Evolutionary conservation across 1,140 invertebrate species (phyloP).

Genomic region (Diabrotica virgifera): DNA sequence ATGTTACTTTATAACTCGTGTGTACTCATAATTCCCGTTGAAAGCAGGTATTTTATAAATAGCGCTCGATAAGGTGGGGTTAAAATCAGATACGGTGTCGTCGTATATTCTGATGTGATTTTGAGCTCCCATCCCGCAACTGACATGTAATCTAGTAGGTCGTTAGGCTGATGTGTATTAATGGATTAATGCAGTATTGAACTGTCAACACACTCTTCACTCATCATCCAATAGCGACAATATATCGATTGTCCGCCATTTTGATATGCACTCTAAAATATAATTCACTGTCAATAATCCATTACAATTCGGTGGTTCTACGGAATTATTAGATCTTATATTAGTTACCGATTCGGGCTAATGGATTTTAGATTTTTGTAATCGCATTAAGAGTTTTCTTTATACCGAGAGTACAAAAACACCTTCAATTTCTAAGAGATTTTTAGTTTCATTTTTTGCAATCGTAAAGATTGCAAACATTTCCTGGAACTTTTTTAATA

Average conservation of each 20-base stretch:
- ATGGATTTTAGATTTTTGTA: too few relatives aligned
- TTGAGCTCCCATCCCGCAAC: slow-evolving; percentile 21
- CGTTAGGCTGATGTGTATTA: slow-evolving; percentile 45
- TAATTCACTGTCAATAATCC: slow-evolving; percentile 29
- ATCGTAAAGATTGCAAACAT: too few relatives aligned
- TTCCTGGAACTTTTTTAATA: too few relatives aligned
- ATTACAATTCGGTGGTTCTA: slow-evolving; percentile 14
- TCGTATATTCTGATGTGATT: slow-evolving; percentile 18
- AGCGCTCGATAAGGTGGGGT: slow-evolving; percentile 13
- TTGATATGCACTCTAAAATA: slow-evolving; percentile 33
- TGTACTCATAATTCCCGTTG: not conserved
- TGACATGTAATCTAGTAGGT: slow-evolving; percentile 38
- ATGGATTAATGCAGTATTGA: slow-evolving; percentile 48
- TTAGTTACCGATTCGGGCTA: too few relatives aligned
- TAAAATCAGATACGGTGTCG: slow-evolving; percentile 21
- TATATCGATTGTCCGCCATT: slow-evolving; percentile 35
- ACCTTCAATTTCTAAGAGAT: too few relatives aligned
- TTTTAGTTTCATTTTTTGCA: too few relatives aligned
- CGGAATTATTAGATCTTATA: not conserved
- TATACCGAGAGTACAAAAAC: too few relatives aligned
- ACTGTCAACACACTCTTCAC: slow-evolving; percentile 42
- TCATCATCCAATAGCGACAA: slow-evolving; percentile 35
- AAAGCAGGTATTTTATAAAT: slow-evolving; percentile 15
- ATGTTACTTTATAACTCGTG: not conserved
- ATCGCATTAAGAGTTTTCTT: too few relatives aligned